Evolutionary conservation across 2,113 vertebrate genomes (phyloP).

Genomic region (Vanacampus margaritifer): DNA sequence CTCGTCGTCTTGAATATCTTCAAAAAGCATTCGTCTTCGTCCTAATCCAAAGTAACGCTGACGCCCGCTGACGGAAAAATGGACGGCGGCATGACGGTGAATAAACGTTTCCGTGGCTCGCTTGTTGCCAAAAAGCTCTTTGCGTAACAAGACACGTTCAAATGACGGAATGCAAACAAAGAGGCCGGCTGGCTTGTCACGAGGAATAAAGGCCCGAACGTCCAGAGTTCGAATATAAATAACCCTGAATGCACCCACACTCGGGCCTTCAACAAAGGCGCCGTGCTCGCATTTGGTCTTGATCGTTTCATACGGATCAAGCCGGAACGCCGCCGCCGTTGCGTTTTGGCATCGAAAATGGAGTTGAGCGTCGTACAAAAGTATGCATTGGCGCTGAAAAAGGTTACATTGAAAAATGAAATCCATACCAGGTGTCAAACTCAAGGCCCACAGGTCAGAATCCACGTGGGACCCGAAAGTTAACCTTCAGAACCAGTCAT

Average conservation of each 20-base stretch:
- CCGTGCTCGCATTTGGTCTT: background rate
- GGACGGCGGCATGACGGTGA: conserved; percentile 24
- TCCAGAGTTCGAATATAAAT: background rate
- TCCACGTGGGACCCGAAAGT: too few relatives aligned
- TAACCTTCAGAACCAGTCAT: too few relatives aligned
- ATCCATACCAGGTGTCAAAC: background rate
- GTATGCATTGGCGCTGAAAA: background rate
- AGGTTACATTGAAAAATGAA: background rate
- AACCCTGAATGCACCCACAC: background rate
- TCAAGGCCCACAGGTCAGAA: too few relatives aligned
- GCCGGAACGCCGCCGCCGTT: background rate
- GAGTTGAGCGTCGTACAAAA: background rate
- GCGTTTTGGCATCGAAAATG: background rate
- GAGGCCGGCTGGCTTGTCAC: conserved; percentile 14
- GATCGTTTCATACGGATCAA: background rate
- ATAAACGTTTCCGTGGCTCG: conserved; percentile 34
- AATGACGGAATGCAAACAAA: conserved; percentile 35
- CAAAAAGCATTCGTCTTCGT: conserved; percentile 41
- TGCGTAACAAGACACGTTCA: conserved; percentile 31
- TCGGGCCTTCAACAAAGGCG: background rate
- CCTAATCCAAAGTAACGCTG: conserved; percentile 22
- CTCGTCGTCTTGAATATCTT: conserved; percentile 30
- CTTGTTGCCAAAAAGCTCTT: conserved; percentile 28
- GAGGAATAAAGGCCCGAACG: background rate
- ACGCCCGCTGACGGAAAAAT: conserved; percentile 30